Base-by-base conservation (phyloP, 2,888 invertebrate genomes). In the Aleiodes testaceus region DNA sequence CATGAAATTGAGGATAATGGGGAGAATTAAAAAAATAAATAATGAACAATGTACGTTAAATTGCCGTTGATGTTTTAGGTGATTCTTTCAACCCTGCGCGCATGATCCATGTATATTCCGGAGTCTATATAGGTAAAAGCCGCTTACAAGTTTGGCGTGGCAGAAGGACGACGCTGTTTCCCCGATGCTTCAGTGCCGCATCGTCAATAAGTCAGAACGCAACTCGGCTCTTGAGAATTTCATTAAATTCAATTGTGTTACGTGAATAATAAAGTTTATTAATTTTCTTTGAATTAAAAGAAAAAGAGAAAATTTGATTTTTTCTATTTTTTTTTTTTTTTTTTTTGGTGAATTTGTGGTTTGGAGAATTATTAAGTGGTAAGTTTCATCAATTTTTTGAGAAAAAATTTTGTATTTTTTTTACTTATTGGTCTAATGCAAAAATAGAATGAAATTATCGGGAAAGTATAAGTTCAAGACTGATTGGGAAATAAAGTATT, bases 131-230 rank as follows among this genome's bases (percentile, higher is more conserved):
- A n/a, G 18, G 45, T 20, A 63, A 63, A 47, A 44, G 16, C 22
- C 36, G 36, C 16, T 67, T 44, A 18, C 16, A 50, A 22, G 55
- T 55, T 45, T 22, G 65, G 45, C 30, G 11, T 12, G 22, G 47
- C 45, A 18, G 45, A 47, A 30, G 50, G 42, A 45, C 66, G 70
- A 67, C 53, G 66, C 64, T 52, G 64, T 65, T 59, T 70, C 70
- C 72, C 72, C 72, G 74, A 66, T 72, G 73, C 67, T 9, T 78
- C 80, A 81, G 82, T 82, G 75, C 76, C 78, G 79, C 72, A 70
- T 74, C 72, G 79, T 74, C 77, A 63, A 72, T 73, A 74, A 72
- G 71, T 70, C 73, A 67, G 71, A 70, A 72, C 76, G 72, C 66
- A 69, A 36, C 67, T 22, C 52, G 42, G 5, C 47, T 47, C 16